Evolutionary conservation across 2,113 vertebrate genomes (phyloP), one percentile per base, ranked within the genome.

Genomic region (Maccullochella peelii): DNA sequence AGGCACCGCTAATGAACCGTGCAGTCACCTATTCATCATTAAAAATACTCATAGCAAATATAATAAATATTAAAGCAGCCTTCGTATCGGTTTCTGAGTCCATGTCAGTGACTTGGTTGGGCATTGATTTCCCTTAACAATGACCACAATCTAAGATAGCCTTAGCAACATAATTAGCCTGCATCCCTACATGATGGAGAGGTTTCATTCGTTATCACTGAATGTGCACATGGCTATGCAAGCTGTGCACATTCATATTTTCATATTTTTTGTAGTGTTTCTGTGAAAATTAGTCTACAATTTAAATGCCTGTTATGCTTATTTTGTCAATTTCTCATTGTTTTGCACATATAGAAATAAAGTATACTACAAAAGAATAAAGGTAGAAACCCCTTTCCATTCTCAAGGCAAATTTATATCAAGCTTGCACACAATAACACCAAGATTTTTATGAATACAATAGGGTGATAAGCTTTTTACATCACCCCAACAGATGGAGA

Each of bases 51-150:
- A 61, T 27, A 47, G 33, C 68, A 54, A 27, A 89, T 70, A 42
- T 80, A n/a, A 84, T 75, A 83, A 74, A 79, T 77, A 73, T 81
- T 57, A 38, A 55, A 80, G 42, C 38, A 9, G 73, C 63, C 11
- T 44, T 81, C 25, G 23, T 47, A 65, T 87, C 70, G 54, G 65
- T 67, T 68, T 8, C 59, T 3, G 21, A 62, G 68, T 77, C 47
- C 36, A 30, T 5, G 80, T 86, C 74, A 33, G 23, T 66, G 57
- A 83, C 91, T 86, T 91, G 91, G 94, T 94, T 92, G 75, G 82
- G 70, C 87, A 94, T 92, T 90, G 94, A 95, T 94, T 91, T 88
- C 72, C 79, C 73, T 70, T 86, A 76, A 89, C 89, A 86, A 86
- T 87, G 79, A 88, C 82, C 73, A 77, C 58, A 67, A 80, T 79